Evolutionary conservation across 2,797 vertebrate species (phyloP), one percentile per base, ranked within the genome.

Genomic region (Cryptoprocta ferox): DNA sequence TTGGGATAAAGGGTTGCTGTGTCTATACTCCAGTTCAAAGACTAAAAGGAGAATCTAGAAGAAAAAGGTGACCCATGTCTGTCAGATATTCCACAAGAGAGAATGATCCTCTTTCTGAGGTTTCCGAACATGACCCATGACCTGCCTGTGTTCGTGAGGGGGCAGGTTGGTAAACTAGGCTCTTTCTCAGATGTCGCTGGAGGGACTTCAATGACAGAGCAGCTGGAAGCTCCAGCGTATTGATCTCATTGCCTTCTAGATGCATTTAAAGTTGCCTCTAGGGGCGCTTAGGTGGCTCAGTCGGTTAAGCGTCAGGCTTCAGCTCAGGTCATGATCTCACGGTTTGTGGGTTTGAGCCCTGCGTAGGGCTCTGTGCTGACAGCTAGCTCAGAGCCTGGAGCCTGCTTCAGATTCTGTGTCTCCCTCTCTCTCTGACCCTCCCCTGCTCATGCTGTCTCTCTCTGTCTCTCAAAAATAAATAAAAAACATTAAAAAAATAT

Each of bases 181-280:
- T 82, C 66, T 68, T 56, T 39, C 63, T 70, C 48, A 42, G 1
- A 37, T 70, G 24, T 71, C 35, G 24, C 14, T 91, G n/a, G 79
- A 59, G 15, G 53, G 91, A 84, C 7, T 70, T 66, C n/a, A 70
- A 93, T 9, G 92, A 30, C 32, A 87, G 42, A 82, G 53, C 3
- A 48, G 16, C n/a, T 76, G 76, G 24, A 53, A 86, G 19, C 37
- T 75, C 9, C 0, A 0, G 42, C 42, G 92, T 48, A 70, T 14
- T 6, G 73, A 10, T 96, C 88, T 42, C 92, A n/a, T 96, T 66
- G 18, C 82, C 79, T 65, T 95, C 95, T 5, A 61, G 65, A 26
- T 92, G 26, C 13, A 50, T 24, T 95, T 53, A 94, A 84, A 59
- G 21, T 10, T 96, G 79, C 28, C 32, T 80, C 78, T 91, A 85